Percentiles rank a stretch among this genome's conserved stretches.
phyloP scores from a whole-genome alignment of 64 coral and sea anemone species.

The Porites lutea region DNA sequence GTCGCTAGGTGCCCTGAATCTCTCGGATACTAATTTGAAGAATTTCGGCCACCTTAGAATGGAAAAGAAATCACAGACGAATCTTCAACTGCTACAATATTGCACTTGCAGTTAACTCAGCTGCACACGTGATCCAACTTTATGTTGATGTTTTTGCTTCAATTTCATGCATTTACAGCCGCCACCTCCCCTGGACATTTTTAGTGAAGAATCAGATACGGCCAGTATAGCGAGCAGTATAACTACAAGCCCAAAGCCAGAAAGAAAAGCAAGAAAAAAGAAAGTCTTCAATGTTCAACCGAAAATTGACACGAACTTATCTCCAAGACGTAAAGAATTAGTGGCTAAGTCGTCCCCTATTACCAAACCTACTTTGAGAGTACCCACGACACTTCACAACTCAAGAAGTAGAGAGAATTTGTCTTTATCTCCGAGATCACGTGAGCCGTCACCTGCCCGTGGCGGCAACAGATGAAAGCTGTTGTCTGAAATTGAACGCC shows the following conservation, averaged over 20 bases:
- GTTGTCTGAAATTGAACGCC: background rate
- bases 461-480: background rate
- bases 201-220: slow-evolving; percentile 35
- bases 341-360: background rate
- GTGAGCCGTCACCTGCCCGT: slow-evolving; percentile 20
- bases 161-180: background rate
- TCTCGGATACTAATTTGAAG: too few relatives aligned
- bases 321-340: background rate
- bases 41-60: too few relatives aligned
- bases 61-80: too few relatives aligned
- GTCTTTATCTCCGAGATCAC: slow-evolving; percentile 2
- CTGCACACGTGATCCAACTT: too few relatives aligned
- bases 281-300: slow-evolving; percentile 9
- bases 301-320: slow-evolving; percentile 32
- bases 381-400: background rate
- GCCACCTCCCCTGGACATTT: background rate
- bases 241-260: background rate
- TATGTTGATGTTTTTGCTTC: background rate
- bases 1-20: too few relatives aligned
- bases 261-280: slow-evolving; percentile 5
- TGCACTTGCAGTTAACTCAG: too few relatives aligned
- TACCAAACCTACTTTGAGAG: background rate
- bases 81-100: too few relatives aligned
- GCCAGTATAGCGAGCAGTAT: slow-evolving; percentile 31
- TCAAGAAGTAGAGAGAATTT: background rate